A percentile compares a stretch with the other conserved stretches of the same genome.
Conservation (phyloP, 2,888 invertebrate genomes). For the Eutolmus rufibarbis region DNA sequence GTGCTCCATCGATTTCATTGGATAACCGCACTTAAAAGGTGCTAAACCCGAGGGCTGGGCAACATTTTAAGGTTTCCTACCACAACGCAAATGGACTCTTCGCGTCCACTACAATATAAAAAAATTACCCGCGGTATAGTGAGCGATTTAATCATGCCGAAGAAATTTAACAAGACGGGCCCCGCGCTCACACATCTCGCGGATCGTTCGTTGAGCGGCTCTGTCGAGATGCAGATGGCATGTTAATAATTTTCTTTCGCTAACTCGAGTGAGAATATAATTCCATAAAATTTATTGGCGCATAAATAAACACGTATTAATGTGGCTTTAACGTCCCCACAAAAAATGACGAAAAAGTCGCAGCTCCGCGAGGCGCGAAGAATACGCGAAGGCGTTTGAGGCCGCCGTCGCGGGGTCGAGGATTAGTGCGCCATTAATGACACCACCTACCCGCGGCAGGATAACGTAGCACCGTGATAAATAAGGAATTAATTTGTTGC, state of each 20-base stretch:
- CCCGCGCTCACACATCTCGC: background rate
- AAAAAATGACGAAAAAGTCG: background rate
- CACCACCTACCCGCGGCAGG: conserved; percentile 32
- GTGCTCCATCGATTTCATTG: background rate
- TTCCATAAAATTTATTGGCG: conserved; percentile 41
- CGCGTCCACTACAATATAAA: background rate
- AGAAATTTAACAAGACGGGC: background rate
- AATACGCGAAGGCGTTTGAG: background rate
- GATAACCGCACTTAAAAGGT: background rate
- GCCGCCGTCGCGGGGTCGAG: background rate
- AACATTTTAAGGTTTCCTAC: background rate
- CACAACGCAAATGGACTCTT: background rate
- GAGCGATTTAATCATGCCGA: conserved; percentile 3
- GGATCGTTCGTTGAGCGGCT: background rate
- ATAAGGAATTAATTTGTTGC: conserved; percentile 40
- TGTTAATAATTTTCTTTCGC: conserved; percentile 18
- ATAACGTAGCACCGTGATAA: conserved; percentile 23
- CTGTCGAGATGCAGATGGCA: background rate
- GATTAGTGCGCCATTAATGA: conserved; percentile 34
- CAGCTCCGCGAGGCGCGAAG: background rate
- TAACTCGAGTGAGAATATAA: conserved; percentile 29
- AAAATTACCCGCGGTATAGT: background rate
- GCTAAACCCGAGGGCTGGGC: background rate
- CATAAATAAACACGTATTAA: conserved; percentile 43
- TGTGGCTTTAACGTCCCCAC: conserved; percentile 2